Base-by-base conservation (phyloP, 2,113 vertebrate species). In the Mastomys natalensis region DNA sequence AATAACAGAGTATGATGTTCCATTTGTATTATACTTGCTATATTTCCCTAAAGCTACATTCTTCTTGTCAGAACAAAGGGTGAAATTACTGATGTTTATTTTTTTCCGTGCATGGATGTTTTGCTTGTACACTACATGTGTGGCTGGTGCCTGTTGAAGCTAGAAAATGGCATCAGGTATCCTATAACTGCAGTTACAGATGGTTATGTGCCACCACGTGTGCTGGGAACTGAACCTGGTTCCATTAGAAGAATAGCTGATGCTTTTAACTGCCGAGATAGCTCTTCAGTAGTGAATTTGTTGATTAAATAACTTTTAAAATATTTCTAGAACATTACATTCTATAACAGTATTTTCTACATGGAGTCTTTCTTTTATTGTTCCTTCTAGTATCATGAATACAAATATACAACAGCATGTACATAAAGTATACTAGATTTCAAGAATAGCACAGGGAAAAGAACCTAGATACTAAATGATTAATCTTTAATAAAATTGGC, bases 361-460 rank as follows among this genome's bases (percentile, higher is more conserved):
- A n/a, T 87, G 68, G 58, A 58, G 10, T 37, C 48, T 37, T 80
- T 85, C 45, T 89, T 95, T 93, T 34, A 81, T 48, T 96, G 76
- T 45, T 78, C 40, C 48, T 94, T 95, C 66, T 94, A 37, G 90
- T 94, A 86, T 97, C 19, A 89, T 76, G 96, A 93, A 94, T 89
- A 93, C 70, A 81, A 96, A 58, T 51, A 94, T 97, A 73, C 7
- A 92, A 60, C 22, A 94, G 62, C 24, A 88, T 86, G 58, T 87
- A n/a, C 21, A 62, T 92, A 90, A 91, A 77, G 7, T 87, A 93
- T 97, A 53, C 40, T 90, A 84, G 82, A 84, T 86, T 89, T 26
- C 53, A 93, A 87, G 48, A 87, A 78, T 73, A 93, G 24, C 29
- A 92, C 92, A 87, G 11, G 90, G 90, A 17, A 93, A 89, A 93